These are phyloP conservation scores for Triplophysa bombifrons DNA, from an alignment of 2,797 vertebrate species.

Conservation along the genomic window DNA sequence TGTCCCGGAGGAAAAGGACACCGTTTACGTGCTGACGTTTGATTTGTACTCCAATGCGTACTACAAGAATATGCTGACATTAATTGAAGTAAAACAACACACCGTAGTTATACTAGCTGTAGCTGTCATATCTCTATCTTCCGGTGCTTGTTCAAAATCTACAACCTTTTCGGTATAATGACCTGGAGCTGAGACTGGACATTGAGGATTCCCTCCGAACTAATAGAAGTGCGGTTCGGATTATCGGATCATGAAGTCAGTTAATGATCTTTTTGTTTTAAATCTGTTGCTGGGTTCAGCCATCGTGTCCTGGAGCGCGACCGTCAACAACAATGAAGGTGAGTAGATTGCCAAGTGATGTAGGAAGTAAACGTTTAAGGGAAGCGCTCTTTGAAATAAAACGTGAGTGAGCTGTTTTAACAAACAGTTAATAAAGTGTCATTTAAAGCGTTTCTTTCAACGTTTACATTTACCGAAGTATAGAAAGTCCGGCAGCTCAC, in stretches of 20 bases:
- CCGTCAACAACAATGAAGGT: slow-evolving; percentile 63
- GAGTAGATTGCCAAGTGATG: slow-evolving; percentile 42
- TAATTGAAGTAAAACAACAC: background rate
- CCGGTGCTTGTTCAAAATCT: background rate
- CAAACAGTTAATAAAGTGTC: background rate
- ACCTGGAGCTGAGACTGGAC: slow-evolving; percentile 66
- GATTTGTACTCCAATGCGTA: background rate
- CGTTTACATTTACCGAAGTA: background rate
- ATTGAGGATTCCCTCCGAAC: slow-evolving; percentile 50
- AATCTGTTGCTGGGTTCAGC: slow-evolving; percentile 39
- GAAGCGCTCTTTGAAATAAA: background rate
- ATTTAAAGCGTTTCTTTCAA: background rate
- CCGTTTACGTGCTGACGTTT: background rate
- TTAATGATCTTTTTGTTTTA: slow-evolving; percentile 56
- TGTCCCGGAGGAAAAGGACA: background rate
- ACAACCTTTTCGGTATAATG: slow-evolving; percentile 59
- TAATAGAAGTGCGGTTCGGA: slow-evolving; percentile 31
- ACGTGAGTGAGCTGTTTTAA: background rate
- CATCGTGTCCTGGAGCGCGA: slow-evolving; percentile 62
- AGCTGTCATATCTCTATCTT: background rate
- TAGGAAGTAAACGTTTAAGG: no score
- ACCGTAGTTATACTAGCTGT: background rate
- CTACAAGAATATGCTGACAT: slow-evolving; percentile 13
- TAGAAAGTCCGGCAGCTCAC: background rate
- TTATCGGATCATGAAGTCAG: slow-evolving; percentile 60